These are phyloP conservation scores for Dermochelys coriacea DNA, from an alignment of 2,797 vertebrate species.

Conservation along the genomic window DNA sequence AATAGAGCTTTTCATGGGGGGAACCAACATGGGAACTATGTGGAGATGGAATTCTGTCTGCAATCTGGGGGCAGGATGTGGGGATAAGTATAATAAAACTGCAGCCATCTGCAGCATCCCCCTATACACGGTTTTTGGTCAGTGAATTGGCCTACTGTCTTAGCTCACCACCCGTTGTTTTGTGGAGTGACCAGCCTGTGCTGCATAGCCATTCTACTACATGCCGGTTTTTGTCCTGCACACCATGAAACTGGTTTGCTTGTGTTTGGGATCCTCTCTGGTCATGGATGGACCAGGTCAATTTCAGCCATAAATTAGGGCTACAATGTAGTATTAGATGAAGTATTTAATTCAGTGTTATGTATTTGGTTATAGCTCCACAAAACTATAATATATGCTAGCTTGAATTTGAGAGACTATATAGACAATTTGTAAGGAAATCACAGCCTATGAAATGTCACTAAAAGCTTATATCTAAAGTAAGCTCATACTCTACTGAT, in stretches of 20 bases:
- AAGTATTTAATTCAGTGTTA: neutral
- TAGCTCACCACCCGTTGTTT: neutral
- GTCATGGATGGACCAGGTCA: neutral
- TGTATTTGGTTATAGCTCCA: neutral
- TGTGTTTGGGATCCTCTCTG: neutral
- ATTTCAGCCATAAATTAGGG: neutral
- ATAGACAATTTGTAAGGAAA: neutral
- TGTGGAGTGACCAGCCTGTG: neutral
- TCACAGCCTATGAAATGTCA: neutral
- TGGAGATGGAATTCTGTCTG: neutral
- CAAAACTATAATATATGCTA: neutral
- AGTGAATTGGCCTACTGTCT: neutral
- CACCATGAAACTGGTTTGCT: neutral
- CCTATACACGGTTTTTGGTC: neutral
- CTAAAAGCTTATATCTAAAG: constrained; percentile 45
- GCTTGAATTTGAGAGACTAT: neutral
- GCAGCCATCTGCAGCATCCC: neutral
- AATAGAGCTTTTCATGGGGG: neutral
- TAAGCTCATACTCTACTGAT: constrained; percentile 75
- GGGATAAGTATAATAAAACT: neutral
- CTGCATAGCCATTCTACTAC: neutral
- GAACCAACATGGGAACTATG: neutral
- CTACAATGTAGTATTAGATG: neutral
- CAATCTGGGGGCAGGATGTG: neutral
- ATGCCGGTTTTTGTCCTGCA: neutral